A percentile compares a stretch with the other conserved stretches of the same genome.
phyloP scores from a whole-genome alignment of 2,113 vertebrate species.

The Tachuris rubrigastra region DNA sequence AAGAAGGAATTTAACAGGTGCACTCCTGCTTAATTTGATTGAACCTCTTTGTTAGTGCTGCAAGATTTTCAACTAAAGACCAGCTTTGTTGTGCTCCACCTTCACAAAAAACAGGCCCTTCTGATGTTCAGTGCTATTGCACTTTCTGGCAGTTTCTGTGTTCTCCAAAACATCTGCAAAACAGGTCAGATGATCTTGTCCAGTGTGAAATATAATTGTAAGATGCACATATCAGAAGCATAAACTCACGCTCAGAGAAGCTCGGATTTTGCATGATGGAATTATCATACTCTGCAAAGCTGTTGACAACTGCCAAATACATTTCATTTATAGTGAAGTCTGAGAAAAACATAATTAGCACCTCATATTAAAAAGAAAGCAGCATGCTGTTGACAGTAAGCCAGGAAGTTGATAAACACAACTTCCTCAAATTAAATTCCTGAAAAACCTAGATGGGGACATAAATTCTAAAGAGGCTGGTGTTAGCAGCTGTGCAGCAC shows the following conservation, averaged over 20 bases:
- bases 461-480: slow-evolving; percentile 29
- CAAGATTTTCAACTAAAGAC: background rate
- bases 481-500: slow-evolving; percentile 26
- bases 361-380: slow-evolving; percentile 38
- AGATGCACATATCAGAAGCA: background rate
- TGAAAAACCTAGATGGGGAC: slow-evolving; percentile 6
- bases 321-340: slow-evolving; percentile 50
- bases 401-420: slow-evolving; percentile 60
- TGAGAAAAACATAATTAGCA: slow-evolving; percentile 61
- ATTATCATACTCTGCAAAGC: slow-evolving; percentile 8
- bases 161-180: background rate
- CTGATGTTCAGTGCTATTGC: background rate
- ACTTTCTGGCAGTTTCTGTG: background rate
- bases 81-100: background rate
- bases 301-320: slow-evolving; percentile 43
- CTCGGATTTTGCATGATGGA: background rate
- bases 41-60: background rate
- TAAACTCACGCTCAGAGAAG: background rate
- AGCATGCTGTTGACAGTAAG: slow-evolving; percentile 15
- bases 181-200: background rate
- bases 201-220: background rate
- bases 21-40: background rate
- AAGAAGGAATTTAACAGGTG: background rate
- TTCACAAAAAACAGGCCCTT: background rate
- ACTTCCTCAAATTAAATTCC: slow-evolving; percentile 57